phyloP scores from a whole-genome alignment of 2,888 invertebrate genomes.

The Rhingia rostrata region DNA sequence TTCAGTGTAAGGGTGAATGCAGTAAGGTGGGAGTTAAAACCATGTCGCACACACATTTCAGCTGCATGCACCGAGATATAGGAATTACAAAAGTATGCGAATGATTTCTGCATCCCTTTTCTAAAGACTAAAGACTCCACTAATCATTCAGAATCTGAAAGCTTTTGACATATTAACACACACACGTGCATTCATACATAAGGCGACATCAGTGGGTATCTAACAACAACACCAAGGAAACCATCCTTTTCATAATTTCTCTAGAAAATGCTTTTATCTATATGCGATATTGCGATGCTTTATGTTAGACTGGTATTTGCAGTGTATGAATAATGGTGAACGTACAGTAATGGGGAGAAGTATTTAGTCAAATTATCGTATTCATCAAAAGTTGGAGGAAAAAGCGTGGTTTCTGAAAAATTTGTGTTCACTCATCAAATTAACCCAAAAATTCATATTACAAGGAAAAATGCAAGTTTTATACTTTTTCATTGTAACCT shows the following conservation, averaged over 20 bases:
- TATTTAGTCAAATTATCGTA: not conserved
- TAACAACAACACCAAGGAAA: conserved; percentile 6
- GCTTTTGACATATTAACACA: conserved; percentile 43
- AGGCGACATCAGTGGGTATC: not conserved
- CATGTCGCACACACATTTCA: conserved; percentile 9
- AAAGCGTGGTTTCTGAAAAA: too few relatives aligned
- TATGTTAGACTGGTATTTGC: not conserved
- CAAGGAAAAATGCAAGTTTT: too few relatives aligned
- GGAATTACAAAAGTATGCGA: conserved; percentile 14
- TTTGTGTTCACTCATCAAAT: too few relatives aligned
- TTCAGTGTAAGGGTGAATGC: not conserved
- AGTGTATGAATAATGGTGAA: not conserved
- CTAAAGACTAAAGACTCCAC: conserved; percentile 26
- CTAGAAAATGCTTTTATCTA: conserved; percentile 6
- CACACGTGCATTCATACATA: not conserved
- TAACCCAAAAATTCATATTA: too few relatives aligned
- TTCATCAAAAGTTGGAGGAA: not conserved
- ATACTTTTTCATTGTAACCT: too few relatives aligned
- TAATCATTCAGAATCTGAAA: conserved; percentile 49
- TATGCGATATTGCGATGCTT: not conserved
- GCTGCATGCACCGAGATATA: conserved; percentile 12
- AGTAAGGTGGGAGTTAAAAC: not conserved
- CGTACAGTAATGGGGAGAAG: not conserved
- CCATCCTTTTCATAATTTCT: conserved; percentile 6
- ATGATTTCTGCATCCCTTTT: conserved; percentile 11